Evolutionary conservation across 2,113 vertebrate species (phyloP).

Genomic region (Takifugu bimaculatus): DNA sequence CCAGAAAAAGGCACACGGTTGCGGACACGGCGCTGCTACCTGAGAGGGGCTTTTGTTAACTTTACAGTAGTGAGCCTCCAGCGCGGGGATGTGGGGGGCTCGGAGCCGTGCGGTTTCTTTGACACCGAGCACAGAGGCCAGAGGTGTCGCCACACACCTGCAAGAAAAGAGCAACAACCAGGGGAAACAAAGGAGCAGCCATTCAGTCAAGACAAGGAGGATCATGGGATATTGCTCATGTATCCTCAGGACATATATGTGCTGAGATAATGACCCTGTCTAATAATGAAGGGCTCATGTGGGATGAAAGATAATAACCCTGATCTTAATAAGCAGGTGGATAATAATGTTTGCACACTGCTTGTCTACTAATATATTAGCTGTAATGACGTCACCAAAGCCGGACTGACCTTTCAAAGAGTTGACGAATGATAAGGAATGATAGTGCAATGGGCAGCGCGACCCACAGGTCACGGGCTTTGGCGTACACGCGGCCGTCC

Average conservation of each 20-base stretch:
- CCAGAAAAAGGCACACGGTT: background rate
- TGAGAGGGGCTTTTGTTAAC: slow-evolving; percentile 75
- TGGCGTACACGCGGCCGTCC: slow-evolving; percentile 85
- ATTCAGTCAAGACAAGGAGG: background rate
- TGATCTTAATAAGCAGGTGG: too few species aligned
- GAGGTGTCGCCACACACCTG: slow-evolving; percentile 80
- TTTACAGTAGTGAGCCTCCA: slow-evolving; percentile 83
- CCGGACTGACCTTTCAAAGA: slow-evolving; percentile 87
- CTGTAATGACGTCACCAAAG: slow-evolving; percentile 8
- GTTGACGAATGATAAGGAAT: slow-evolving; percentile 84
- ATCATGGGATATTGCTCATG: background rate
- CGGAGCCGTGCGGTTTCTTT: slow-evolving; percentile 84
- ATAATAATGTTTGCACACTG: too few species aligned
- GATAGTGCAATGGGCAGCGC: slow-evolving; percentile 84
- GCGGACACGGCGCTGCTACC: slow-evolving; percentile 25
- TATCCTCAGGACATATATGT: background rate
- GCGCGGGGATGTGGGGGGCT: slow-evolving; percentile 76
- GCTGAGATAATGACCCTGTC: too few species aligned
- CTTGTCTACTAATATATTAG: background rate
- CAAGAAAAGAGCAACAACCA: background rate
- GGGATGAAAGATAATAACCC: too few species aligned
- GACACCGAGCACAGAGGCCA: slow-evolving; percentile 83
- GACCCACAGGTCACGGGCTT: slow-evolving; percentile 83
- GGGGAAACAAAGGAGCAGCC: background rate
- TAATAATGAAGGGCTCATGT: too few species aligned